Conservation (phyloP, 1,140 invertebrate genomes). For the Neodiprion pinetum region DNA sequence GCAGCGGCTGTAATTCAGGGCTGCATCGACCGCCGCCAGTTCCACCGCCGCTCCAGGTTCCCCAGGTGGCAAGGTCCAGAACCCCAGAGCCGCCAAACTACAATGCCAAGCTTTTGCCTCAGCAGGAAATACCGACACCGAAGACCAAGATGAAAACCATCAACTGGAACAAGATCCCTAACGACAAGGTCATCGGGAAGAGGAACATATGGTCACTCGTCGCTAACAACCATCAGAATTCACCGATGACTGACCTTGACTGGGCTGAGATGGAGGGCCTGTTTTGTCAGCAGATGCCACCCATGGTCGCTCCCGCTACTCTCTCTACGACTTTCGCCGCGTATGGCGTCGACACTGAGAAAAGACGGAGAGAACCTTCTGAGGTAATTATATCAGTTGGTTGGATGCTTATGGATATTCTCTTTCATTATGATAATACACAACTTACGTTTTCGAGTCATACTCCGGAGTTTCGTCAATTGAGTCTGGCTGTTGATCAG, state of each 20-base stretch:
- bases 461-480: too few species aligned
- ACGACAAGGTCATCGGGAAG: conserved; percentile 83
- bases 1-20: conserved; percentile 41
- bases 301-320: conserved; percentile 64
- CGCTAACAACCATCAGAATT: conserved; percentile 83
- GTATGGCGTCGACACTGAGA: conserved; percentile 62
- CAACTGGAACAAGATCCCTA: conserved; percentile 94
- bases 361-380: conserved; percentile 72
- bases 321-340: conserved; percentile 61
- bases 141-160: conserved; percentile 95
- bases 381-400: conserved; percentile 57
- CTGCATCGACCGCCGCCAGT: conserved; percentile 47
- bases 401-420: conserved; percentile 12
- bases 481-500: too few species aligned
- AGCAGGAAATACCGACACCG: conserved; percentile 86
- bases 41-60: conserved; percentile 53
- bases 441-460: too few species aligned
- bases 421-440: conserved; percentile 10
- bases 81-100: conserved; percentile 53
- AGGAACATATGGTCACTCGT: conserved; percentile 94
- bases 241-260: conserved; percentile 80
- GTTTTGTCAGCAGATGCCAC: conserved; percentile 84
- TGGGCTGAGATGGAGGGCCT: conserved; percentile 92
- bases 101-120: conserved; percentile 70
- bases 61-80: conserved; percentile 46